Conservation (phyloP, 2,113 vertebrate species). For the Osmerus mordax region DNA sequence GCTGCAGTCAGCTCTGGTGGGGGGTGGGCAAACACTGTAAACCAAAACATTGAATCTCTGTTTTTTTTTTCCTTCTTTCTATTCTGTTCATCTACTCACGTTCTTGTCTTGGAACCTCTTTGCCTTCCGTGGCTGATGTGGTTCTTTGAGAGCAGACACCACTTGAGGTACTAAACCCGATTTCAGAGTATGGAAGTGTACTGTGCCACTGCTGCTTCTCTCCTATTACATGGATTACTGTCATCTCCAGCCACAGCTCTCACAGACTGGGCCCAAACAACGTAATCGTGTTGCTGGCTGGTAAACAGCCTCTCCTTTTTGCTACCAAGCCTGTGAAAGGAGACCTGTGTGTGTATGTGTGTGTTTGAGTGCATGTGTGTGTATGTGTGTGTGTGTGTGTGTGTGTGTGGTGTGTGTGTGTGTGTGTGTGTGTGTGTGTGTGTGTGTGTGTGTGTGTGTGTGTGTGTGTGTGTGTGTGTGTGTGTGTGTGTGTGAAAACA, state of each 20-base stretch:
- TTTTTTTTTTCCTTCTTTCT: slow-evolving; percentile 34
- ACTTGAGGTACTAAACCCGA: slow-evolving; percentile 35
- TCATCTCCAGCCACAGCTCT: slow-evolving; percentile 12
- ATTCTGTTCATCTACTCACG: too few species aligned
- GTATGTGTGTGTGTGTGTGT: neutral
- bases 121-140: slow-evolving; percentile 21
- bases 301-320: slow-evolving; percentile 39
- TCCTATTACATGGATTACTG: slow-evolving; percentile 40
- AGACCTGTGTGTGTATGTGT: neutral
- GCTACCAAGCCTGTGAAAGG: slow-evolving; percentile 39
- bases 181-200: neutral
- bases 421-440: neutral
- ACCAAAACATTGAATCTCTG: slow-evolving; percentile 34
- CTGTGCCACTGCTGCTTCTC: slow-evolving; percentile 25
- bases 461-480: neutral
- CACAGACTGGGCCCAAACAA: slow-evolving; percentile 13
- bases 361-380: neutral
- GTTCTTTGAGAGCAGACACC: slow-evolving; percentile 23
- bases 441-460: neutral
- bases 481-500: neutral
- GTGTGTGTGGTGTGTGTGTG: neutral
- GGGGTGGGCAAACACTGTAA: slow-evolving; percentile 20
- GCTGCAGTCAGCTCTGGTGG: neutral
- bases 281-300: slow-evolving; percentile 26
- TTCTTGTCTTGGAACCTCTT: too few species aligned